Percentiles rank a stretch among this genome's conserved stretches.
phyloP scores from a whole-genome alignment of 2,888 invertebrate species.

The Caenorhabditis sp. region DNA sequence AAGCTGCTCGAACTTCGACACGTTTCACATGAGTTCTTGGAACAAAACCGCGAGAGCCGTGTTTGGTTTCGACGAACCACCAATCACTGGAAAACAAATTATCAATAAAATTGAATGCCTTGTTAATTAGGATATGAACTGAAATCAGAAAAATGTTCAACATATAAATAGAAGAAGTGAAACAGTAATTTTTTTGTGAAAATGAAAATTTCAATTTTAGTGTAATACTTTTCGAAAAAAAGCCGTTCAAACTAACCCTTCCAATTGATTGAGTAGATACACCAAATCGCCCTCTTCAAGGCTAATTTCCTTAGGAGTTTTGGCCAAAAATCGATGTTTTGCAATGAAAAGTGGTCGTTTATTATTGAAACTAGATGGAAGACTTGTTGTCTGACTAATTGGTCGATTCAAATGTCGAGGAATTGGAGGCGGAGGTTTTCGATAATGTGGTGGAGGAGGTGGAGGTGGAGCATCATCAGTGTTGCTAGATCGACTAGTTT shows the following conservation, averaged over 20 bases:
- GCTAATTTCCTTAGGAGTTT: constrained; percentile 22
- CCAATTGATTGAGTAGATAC: constrained; percentile 21
- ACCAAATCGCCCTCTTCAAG: constrained; percentile 35
- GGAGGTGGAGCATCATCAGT: too few species aligned
- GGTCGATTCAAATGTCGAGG: constrained; percentile 33
- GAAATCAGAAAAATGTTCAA: too few species aligned
- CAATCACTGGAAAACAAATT: constrained; percentile 19
- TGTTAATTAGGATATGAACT: too few species aligned
- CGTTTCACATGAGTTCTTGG: constrained; percentile 26
- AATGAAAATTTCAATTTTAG: too few species aligned
- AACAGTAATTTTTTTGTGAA: too few species aligned
- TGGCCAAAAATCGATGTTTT: constrained; percentile 23
- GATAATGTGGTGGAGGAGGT: too few species aligned
- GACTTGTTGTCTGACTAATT: neutral
- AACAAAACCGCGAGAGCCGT: constrained; percentile 18
- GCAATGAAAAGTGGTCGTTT: constrained; percentile 16
- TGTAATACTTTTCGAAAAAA: neutral
- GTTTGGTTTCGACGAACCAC: constrained; percentile 34
- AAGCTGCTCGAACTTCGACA: constrained; percentile 25
- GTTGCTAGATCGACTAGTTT: too few species aligned
- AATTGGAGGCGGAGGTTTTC: constrained; percentile 38
- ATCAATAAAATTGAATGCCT: neutral
- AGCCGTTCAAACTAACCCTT: constrained; percentile 6
- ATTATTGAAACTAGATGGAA: neutral
- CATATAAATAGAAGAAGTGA: too few species aligned